Evolutionary conservation across 2,797 vertebrate species (phyloP).

Genomic region (Sarcoramphus papa): DNA sequence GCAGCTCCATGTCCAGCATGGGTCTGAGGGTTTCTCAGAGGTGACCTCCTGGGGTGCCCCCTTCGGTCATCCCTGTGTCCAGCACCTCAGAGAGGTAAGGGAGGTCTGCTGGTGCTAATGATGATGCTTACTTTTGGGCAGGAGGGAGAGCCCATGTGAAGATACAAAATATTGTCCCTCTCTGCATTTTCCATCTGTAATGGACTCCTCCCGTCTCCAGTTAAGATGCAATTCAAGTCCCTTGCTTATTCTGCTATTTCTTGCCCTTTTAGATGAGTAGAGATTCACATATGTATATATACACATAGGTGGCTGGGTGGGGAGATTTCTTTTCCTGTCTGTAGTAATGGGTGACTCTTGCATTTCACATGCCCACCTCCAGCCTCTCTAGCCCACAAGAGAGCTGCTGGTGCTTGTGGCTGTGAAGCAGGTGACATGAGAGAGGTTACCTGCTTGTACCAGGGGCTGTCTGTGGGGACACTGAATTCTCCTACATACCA

Average conservation of each 20-base stretch:
- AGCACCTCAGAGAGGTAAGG: background rate
- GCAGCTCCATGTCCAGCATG: accelerated
- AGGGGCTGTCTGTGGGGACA: background rate
- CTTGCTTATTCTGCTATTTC: background rate
- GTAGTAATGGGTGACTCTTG: background rate
- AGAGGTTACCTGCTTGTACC: background rate
- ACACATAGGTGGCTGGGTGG: background rate
- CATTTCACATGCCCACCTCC: background rate
- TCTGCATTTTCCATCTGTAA: background rate
- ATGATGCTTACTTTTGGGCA: background rate
- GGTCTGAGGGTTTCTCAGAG: background rate
- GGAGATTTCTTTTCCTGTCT: background rate
- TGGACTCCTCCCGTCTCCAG: background rate
- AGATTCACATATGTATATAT: background rate
- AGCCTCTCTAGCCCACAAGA: background rate
- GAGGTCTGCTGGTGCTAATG: background rate
- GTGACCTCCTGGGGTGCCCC: background rate
- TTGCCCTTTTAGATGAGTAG: background rate
- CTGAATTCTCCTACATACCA: background rate
- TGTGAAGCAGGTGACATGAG: background rate
- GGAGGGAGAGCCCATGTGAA: background rate
- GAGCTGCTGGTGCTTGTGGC: background rate
- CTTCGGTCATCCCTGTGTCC: background rate
- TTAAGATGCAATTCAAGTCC: background rate
- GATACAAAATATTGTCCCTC: background rate